Evolutionary conservation across 53 echinoderm and acorn worm species (phyloP).

Genomic region (Luidia sarsii): DNA sequence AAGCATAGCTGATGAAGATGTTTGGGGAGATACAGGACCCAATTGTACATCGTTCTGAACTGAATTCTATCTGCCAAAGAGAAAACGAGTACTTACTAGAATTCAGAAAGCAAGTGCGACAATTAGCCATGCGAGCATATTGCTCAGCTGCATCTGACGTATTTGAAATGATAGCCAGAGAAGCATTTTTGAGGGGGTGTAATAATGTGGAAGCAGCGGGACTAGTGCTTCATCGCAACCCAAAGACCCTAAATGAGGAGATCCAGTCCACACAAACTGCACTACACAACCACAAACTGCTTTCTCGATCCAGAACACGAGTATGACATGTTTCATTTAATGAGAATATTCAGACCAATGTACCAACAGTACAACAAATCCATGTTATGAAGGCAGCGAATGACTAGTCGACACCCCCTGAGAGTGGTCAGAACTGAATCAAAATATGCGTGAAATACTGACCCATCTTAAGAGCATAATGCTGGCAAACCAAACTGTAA

Average conservation of each 20-base stretch:
- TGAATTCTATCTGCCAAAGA: neutral
- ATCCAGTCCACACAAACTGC: constrained; percentile 6
- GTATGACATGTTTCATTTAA: too few relatives aligned
- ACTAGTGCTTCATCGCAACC: neutral
- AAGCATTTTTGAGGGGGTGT: constrained; percentile 15
- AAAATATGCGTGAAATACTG: too few relatives aligned
- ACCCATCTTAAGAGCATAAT: too few relatives aligned
- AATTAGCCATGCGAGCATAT: neutral
- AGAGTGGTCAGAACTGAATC: too few relatives aligned
- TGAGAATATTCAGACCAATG: too few relatives aligned
- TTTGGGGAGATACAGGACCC: constrained; percentile 11
- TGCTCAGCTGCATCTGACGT: neutral
- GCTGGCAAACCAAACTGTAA: too few relatives aligned
- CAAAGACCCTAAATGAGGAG: neutral
- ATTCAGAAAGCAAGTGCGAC: constrained; percentile 4
- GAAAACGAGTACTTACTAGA: neutral
- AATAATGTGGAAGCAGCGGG: neutral
- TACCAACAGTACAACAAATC: too few relatives aligned
- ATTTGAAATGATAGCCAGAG: constrained; percentile 7
- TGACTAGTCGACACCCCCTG: too few relatives aligned
- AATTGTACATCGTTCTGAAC: neutral
- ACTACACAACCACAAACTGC: too few relatives aligned
- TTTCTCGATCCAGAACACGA: too few relatives aligned
- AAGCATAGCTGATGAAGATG: neutral
- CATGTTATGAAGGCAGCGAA: too few relatives aligned